Conservation (phyloP, 1,140 invertebrate species). For the Atta cephalotes region DNA sequence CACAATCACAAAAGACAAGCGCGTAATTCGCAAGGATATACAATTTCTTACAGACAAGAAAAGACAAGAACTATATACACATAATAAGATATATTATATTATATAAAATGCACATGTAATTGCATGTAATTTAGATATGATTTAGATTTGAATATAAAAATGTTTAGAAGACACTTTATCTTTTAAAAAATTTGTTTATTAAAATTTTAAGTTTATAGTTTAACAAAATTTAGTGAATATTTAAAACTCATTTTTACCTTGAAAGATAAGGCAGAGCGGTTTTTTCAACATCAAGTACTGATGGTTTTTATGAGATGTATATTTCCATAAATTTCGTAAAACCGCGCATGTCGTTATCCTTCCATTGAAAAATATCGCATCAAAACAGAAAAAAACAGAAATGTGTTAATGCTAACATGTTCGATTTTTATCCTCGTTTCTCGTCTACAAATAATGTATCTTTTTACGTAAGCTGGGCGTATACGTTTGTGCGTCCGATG, state of each 20-base stretch:
- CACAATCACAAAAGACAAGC: not conserved
- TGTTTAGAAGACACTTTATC: too few relatives aligned
- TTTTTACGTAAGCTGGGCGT: slow-evolving; percentile 17
- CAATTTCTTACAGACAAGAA: not conserved
- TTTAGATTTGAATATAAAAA: slow-evolving; percentile 1
- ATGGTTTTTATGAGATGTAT: slow-evolving; percentile 10
- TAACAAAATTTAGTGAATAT: too few relatives aligned
- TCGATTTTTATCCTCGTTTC: slow-evolving; percentile 26
- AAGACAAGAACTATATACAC: not conserved
- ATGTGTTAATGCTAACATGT: slow-evolving; percentile 1
- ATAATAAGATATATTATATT: not conserved
- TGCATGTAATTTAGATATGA: slow-evolving; percentile 3
- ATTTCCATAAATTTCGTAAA: slow-evolving; percentile 56
- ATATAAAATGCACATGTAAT: not conserved
- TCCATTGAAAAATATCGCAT: not conserved
- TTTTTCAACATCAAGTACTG: not conserved
- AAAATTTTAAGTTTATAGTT: too few relatives aligned
- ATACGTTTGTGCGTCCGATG: not conserved
- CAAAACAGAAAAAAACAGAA: not conserved
- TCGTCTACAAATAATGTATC: slow-evolving; percentile 7
- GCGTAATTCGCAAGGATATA: not conserved
- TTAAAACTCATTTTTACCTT: not conserved
- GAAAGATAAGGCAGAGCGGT: not conserved
- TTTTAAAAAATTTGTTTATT: too few relatives aligned
- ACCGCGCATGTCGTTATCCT: not conserved